Percentiles rank a stretch among this genome's conserved stretches.
Evolutionary conservation across 2,797 vertebrate species (phyloP).

Genomic region (Betta splendens): DNA sequence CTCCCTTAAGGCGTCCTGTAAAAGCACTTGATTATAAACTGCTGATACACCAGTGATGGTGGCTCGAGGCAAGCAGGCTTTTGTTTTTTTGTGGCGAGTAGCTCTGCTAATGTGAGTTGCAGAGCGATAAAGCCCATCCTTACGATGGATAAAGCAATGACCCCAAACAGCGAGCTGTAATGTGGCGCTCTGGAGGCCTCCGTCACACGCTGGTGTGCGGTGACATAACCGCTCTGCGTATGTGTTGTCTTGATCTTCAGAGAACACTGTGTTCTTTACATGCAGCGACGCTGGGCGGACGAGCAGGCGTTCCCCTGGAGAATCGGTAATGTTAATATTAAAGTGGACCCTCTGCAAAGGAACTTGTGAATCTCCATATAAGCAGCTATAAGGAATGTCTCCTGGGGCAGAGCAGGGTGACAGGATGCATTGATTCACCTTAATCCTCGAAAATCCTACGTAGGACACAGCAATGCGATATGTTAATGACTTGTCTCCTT

Average conservation of each 20-base stretch:
- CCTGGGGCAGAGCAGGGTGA: conserved; percentile 33
- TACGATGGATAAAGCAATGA: conserved; percentile 24
- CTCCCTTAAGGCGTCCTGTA: conserved; percentile 17
- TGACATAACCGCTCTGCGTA: conserved; percentile 26
- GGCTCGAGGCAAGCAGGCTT: conserved; percentile 21
- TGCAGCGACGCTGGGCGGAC: conserved; percentile 5
- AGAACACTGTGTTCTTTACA: conserved; percentile 33
- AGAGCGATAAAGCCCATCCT: conserved; percentile 27
- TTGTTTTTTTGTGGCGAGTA: conserved; percentile 32
- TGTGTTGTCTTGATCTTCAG: conserved; percentile 42
- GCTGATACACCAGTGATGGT: conserved; percentile 13
- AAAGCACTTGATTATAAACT: conserved; percentile 38
- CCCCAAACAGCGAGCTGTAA: conserved; percentile 24
- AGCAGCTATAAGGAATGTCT: conserved; percentile 34
- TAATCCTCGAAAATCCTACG: conserved; percentile 49
- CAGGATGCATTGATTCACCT: conserved; percentile 46
- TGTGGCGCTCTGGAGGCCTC: conserved; percentile 5
- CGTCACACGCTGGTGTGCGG: conserved; percentile 23
- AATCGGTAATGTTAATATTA: too few species aligned
- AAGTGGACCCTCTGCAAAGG: conserved; percentile 18
- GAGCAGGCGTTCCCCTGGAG: conserved; percentile 14
- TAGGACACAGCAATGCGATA: conserved; percentile 40
- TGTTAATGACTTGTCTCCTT: conserved; percentile 48
- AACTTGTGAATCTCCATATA: conserved; percentile 19
- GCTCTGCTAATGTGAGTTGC: conserved; percentile 27